Evolutionary conservation across 2,797 vertebrate species (phyloP), one percentile per base, ranked within the genome.

Genomic region (Novumbra hubbsi): DNA sequence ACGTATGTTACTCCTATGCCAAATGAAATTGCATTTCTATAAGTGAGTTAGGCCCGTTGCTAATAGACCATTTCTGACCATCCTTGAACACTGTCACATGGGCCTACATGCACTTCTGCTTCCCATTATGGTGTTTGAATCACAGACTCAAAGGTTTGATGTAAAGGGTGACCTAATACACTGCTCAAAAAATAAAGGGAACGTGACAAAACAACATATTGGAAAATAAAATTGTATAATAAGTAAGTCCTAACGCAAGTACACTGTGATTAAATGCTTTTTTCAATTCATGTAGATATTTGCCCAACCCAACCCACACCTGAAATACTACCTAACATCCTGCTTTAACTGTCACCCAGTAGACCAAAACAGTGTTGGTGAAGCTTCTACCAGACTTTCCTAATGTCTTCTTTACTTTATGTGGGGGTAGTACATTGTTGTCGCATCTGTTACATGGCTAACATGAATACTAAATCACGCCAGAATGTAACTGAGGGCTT

Each of bases 291-390:
- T 45, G 4, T 21, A 24, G 11, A 57, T 11, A 8, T 24, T 60
- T 4, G 11, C 12, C 21, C 24, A 60, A 60, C 55, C 21, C 62
- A 28, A 30, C 63, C 14, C 60, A 30, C 30, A 64, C 27, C 27
- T 30, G 27, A 64, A 7, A 30, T 32, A 45, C 50, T 74, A 76
- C 81, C 74, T 70, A 17, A 50, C 64, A 8, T 45, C 12, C 19
- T 50, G 19, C 45, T 27, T 16, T 72, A 52, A n/a, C 0, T 7
- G 9, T 64, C 15, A 64, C 14, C 28, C 30, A 17, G 16, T 64
- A 28, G 12, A 64, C 24, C 4, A 64, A 28, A 64, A 64, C 41
- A 11, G 12, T 45, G 9, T 3, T 12, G 41, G 3, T 45, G 9
- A 14, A 45, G 0, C 6, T 45, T 11, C 9, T 45, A 14, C 9